Percentiles rank a stretch among this genome's conserved stretches.
phyloP scores from a whole-genome alignment of 2,888 invertebrate species.

The Leuctra nigra region DNA sequence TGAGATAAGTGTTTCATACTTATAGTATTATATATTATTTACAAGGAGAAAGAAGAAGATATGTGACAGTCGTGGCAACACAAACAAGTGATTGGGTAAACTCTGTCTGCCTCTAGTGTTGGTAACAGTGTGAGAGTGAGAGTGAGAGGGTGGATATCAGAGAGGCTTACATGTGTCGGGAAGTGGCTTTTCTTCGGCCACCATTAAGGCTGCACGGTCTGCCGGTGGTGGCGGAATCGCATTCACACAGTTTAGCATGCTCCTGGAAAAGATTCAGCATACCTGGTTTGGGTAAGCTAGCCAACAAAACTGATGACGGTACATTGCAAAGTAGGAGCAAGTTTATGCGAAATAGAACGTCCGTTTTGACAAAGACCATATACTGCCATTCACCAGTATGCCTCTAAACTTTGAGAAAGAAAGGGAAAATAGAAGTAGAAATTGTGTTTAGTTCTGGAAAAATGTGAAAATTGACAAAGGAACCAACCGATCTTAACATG shows the following conservation, averaged over 20 bases:
- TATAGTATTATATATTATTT: conserved; percentile 12
- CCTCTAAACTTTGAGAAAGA: conserved; percentile 3
- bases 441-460: no score
- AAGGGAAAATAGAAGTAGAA: neutral
- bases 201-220: conserved; percentile 68
- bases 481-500: conserved; percentile 12
- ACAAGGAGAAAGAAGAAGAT: conserved; percentile 19
- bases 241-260: conserved; percentile 95
- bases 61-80: conserved; percentile 16
- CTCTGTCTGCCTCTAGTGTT: neutral
- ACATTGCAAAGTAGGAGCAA: neutral
- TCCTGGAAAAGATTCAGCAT: conserved; percentile 61
- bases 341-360: neutral
- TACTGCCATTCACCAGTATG: neutral
- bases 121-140: conserved; percentile 30
- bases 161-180: conserved; percentile 72
- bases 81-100: neutral
- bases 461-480: no score
- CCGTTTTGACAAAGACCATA: neutral
- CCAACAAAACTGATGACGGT: conserved; percentile 34
- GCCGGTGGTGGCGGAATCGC: conserved; percentile 81
- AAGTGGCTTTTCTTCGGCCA: conserved; percentile 70
- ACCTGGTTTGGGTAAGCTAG: conserved; percentile 45
- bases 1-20: no score
- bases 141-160: conserved; percentile 34